Percentiles rank a stretch among this genome's conserved stretches.
Conservation (phyloP, 2,797 vertebrate genomes). For the Thalassophryne amazonica region DNA sequence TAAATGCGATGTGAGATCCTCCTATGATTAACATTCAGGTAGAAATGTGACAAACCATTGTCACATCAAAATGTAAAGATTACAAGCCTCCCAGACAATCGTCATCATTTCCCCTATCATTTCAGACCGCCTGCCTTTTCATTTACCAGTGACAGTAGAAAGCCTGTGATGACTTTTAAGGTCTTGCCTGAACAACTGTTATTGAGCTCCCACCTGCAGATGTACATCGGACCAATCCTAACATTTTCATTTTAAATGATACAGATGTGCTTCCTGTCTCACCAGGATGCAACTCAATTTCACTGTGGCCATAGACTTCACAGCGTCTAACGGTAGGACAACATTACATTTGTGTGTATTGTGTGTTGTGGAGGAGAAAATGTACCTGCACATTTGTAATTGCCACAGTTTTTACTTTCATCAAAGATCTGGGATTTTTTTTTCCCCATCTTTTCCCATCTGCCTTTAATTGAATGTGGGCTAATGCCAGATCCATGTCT, state of each 20-base stretch:
- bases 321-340: slow-evolving; percentile 89
- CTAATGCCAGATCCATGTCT: too few relatives aligned
- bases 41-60: too few relatives aligned
- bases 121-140: not conserved
- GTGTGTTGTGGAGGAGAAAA: not conserved
- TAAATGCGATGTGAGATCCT: too few relatives aligned
- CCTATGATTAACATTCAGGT: too few relatives aligned
- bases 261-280: slow-evolving; percentile 24
- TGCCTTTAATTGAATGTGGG: too few relatives aligned
- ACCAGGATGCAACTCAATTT: slow-evolving; percentile 91
- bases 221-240: not conserved
- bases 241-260: slow-evolving; percentile 12
- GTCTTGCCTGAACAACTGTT: slow-evolving; percentile 4
- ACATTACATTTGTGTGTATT: not conserved
- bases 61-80: too few relatives aligned
- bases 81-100: too few relatives aligned
- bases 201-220: slow-evolving; percentile 4
- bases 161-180: slow-evolving; percentile 6
- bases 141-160: not conserved
- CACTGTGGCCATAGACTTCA: slow-evolving; percentile 93
- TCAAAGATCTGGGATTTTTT: too few relatives aligned
- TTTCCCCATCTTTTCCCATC: too few relatives aligned
- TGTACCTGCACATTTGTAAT: not conserved
- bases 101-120: too few relatives aligned
- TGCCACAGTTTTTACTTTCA: not conserved